Base-by-base conservation (phyloP, 1,140 invertebrate genomes). In the Tetramorium parvispinum region DNA sequence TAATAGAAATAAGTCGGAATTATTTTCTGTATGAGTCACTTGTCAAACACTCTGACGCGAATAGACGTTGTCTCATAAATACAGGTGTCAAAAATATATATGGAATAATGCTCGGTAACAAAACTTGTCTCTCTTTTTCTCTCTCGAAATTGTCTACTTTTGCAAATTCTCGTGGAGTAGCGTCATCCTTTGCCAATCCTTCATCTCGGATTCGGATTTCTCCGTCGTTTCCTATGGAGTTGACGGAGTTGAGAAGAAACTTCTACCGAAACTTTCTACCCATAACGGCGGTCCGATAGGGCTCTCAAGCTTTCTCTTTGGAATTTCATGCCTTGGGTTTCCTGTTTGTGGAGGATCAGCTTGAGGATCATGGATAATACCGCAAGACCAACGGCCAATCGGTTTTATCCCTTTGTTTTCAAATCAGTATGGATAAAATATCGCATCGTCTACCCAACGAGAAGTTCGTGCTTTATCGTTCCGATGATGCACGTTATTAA, bases 201-300 rank as follows among this genome's bases (percentile, higher is more conserved):
- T 88, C 87, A 89, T 91, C 88, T 88, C 55, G 61, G 82, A 92
- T 92, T 92, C 89, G 91, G 90, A 91, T 89, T 89, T 89, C 78
- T 86, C 68, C 75, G 55, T 88, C 88, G 90, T 88, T 86, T 91
- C 85, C 88, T 66, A 81, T 53, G 71, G 85, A 92, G 88, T 92
- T 92, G 77, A 89, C 89, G 79, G 91, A 93, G 90, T 93, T 91
- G 87, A 89, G 85, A 78, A 57, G 87, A 90, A 94, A 94, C 91
- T 93, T 92, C 73, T 73, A 40, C 81, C 76, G 76, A 91, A 92
- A 94, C 90, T 93, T 93, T 92, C 92, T 89, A 77, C 85, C 89
- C 88, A 87, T 92, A 92, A 93, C 91, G 92, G 91, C 78, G 91
- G 89, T 91, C 91, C 90, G 86, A 75, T 73, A 87, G 89, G 79